Base-by-base conservation (phyloP, 2,113 vertebrate species). In the Muntiacus reevesi region DNA sequence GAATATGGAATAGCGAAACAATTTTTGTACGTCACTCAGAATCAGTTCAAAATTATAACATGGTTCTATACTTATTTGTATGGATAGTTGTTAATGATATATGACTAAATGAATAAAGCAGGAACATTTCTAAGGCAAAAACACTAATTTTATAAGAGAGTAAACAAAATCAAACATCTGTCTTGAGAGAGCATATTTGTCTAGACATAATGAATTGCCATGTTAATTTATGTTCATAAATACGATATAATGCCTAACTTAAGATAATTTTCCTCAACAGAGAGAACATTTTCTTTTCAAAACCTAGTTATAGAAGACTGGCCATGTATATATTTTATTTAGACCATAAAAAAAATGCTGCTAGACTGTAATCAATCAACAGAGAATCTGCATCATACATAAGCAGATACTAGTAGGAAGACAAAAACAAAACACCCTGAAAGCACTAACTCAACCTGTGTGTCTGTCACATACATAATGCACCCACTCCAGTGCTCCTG, bases 241-340 rank as follows among this genome's bases (percentile, higher is more conserved):
- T 45, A 97, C 91, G 47, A 92, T 57, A 87, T 13, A 89, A 86
- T 64, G 43, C 30, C 54, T 78, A 94, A 94, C 47, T 90, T 95
- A 9, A 11, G 14, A 89, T 16, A 76, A 90, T 59, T 94, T 97
- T 97, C 64, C 87, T 94, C 81, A 93, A 54, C 27, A 94, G 13
- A 87, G 96, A 95, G 60, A 96, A 98, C 57, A 96, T 62, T 95
- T 92, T 92, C 84, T 95, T 92, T 95, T 89, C 23, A 95, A 96
- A 95, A 83, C 71, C 50, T 54, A 95, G 62, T 89, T 87, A 94
- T 0, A 93, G 52, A 95, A 94, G 94, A 96, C 13, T 92, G 62
- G 81, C 27, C 86, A 94, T 5, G n/a, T 82, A 94, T 59, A 7
- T 91, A 84, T 54, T 90, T 87, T 81, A 96, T 55, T 88, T 55